A percentile compares a stretch with the other conserved stretches of the same genome.
Conservation (phyloP, 2,113 vertebrate genomes). For the Sylvietta virens region DNA sequence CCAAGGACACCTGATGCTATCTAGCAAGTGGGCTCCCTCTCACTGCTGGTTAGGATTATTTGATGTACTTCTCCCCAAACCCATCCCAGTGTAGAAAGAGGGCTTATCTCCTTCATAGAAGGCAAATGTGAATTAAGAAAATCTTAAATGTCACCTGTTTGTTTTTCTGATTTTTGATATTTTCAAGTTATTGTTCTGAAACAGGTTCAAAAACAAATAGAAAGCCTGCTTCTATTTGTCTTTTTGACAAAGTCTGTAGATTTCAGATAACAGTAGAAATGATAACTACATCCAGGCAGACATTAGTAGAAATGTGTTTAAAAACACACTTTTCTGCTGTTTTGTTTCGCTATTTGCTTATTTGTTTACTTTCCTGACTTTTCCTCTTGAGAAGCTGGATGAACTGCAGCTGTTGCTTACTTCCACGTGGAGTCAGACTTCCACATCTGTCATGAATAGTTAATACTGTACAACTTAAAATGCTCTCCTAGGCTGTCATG, state of each 20-base stretch:
- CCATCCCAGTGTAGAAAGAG: background rate
- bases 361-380: background rate
- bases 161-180: background rate
- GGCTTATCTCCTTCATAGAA: background rate
- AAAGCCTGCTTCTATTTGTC: background rate
- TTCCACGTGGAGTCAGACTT: background rate
- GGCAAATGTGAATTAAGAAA: rapidly evolving
- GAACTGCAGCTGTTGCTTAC: background rate
- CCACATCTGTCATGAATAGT: background rate
- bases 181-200: background rate
- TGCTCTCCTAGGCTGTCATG: background rate
- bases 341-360: background rate
- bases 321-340: background rate
- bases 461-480: background rate
- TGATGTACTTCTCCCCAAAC: background rate
- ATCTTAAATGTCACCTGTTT: background rate
- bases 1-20: background rate
- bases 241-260: background rate
- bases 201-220: background rate
- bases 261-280: background rate
- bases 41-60: background rate
- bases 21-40: background rate
- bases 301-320: background rate
- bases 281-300: background rate
- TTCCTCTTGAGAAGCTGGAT: background rate